A percentile compares a stretch with the other conserved stretches of the same genome.
These are phyloP conservation scores for Telmatochromis brachygnathus DNA, from an alignment of 2,113 vertebrate species.

Conservation along the genomic window DNA sequence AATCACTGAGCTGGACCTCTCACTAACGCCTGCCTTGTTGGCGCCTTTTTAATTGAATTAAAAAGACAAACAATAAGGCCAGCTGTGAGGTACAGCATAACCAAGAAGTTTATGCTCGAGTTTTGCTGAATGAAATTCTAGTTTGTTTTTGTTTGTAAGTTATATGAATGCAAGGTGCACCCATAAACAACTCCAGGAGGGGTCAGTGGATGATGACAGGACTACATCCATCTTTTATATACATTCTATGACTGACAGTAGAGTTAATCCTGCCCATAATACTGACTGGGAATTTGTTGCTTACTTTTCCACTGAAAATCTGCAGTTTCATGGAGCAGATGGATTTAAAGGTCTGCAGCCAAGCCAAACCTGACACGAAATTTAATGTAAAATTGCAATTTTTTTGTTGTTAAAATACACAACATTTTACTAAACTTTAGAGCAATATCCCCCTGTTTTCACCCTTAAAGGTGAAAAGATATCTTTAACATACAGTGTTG, in stretches of 20 bases:
- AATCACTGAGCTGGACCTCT: neutral
- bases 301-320: neutral
- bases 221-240: neutral
- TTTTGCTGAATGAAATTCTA: neutral
- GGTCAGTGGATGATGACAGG: neutral
- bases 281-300: neutral
- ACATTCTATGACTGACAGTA: neutral
- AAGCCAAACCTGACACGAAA: neutral
- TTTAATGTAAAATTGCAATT: neutral
- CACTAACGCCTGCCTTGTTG: neutral
- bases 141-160: neutral
- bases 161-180: neutral
- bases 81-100: neutral
- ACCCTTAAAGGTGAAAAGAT: neutral
- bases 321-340: neutral
- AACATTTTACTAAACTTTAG: neutral
- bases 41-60: neutral
- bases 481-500: neutral
- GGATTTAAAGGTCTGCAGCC: neutral
- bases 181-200: neutral
- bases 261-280: neutral
- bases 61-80: neutral
- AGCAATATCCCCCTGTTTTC: neutral
- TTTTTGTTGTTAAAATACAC: neutral
- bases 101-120: neutral